Base-by-base conservation (phyloP, 2,888 invertebrate species). In the Hecatera dysodea region DNA sequence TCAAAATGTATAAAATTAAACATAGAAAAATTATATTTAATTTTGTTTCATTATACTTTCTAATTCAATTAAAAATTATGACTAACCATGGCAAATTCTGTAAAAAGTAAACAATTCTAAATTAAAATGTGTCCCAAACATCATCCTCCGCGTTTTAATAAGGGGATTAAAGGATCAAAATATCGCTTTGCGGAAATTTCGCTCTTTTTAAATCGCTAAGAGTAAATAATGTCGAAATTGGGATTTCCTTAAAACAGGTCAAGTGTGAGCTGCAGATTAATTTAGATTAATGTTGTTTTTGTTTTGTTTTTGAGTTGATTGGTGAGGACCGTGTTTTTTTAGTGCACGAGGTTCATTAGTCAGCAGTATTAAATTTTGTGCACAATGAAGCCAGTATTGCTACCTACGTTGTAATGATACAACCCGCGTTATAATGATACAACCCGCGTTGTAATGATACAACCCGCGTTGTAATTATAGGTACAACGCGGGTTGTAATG, bases 281-380 rank as follows among this genome's bases (percentile, higher is more conserved):
- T 70, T 65, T 42, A 55, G 72, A 67, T 80, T 77, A 46, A 69
- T 72, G 77, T 60, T 81, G 81, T 75, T 76, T 67, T 77, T 76
- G 64, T 80, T 74, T 72, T 50, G 52, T 9, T 63, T 66, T 46
- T 29, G 8, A 4, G 46, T 27, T 78, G 44, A 56, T 75, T 53
- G 24, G 55, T 46, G 8, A 24, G 24, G 11, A 42, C 5, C 15
- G 3, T 4, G 39, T 7, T 27, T 44, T n/a, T 12, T 11, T 12
- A 22, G 12, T 36, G 9, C 19, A 33, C n/a, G 19, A 33, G 24
- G 24, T 42, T 8, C 11, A 39, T 22, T 42, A 27, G 17, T 52
- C 9, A 22, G 24, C 27, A 1, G 52, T 27, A 19, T 52, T 19
- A 53, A 29, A 29, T 19, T 4, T 19, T 11, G 7, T 24, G 24